Base-by-base conservation (phyloP, 37 sponge, comb jelly and placozoan species). In the Aphrocallistes beatrix region DNA sequence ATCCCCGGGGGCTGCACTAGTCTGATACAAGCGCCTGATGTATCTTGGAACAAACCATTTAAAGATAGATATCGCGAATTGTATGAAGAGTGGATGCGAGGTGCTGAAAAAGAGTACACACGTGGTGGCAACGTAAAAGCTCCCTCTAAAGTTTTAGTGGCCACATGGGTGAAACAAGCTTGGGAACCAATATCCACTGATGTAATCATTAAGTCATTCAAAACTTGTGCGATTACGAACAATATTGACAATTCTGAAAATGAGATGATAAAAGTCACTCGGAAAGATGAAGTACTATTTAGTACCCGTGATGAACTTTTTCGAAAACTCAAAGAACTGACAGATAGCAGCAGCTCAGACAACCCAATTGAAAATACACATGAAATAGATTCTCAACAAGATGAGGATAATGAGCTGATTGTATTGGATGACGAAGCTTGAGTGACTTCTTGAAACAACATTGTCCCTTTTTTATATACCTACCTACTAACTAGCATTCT, bases 1-100 rank as follows among this genome's bases (percentile, higher is more conserved):
- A 86, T 91, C 8, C 92, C 89, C 38, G 89, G 92, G 38, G 92
- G 85, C 1, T 51, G 83, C 37, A 91, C 86, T 17, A 51, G 23
- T 75, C 39, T 1, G 37, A 82, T 42, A n/a, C 92, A 91, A 37
- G 82, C 92, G 51, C 85, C 92, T 34, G 89, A 91, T 47, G 50
- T 85, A 0, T 28, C 82, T 37, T 88, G 88, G 88, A 91, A 86
- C 50, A 82, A 85, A 30, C 84, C 88, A 0, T 91, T 84, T 60
- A 91, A 91, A 38, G 84, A 36, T 9, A 69, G 38, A 13, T 85
- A 85, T 51, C 51, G 86, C 1, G 82, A 36, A 1, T 1, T 23
- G 86, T 88, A 88, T 30, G 84, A 48, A 38, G 30, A 87, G n/a
- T 89, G 90, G 92, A 90, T 90, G 85, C 51, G 51, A 36, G 30